Base-by-base conservation (phyloP, 2,888 invertebrate species). In the Zaprionus obscuricornis region DNA sequence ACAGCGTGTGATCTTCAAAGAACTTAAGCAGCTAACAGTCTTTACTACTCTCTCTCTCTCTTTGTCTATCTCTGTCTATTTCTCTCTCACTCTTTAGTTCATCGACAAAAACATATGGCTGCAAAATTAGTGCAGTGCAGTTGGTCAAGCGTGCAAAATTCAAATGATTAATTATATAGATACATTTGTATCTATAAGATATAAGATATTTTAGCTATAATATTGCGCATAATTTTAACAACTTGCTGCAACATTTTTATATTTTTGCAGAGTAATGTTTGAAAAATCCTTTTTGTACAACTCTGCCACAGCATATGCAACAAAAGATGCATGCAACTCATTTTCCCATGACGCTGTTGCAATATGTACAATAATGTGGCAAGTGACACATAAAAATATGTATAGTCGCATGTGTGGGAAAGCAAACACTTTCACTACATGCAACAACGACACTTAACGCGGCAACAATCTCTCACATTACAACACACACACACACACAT, bases 381-480 rank as follows among this genome's bases (percentile, higher is more conserved):
- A 55, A 66, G 70, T 65, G 70, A 54, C 46, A 56, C 46, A 18
- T 43, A 10, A 47, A 45, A 34, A 31, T 22, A 43, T 39, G 47
- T 16, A 56, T 47, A 31, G 34, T 56, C 67, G 66, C 71, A 16
- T 29, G 63, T 62, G 82, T 84, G 82, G 82, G 79, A 84, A 79
- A 74, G 57, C 60, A 72, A 84, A 69, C 85, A 81, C 85, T 78
- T 85, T 82, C 75, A 51, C 73, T 71, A 37, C 22, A 49, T 34
- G 18, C 43, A 51, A n/a, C n/a, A n/a, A n/a, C n/a, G n/a, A n/a
- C n/a, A n/a, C n/a, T n/a, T n/a, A n/a, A n/a, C n/a, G n/a, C n/a
- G n/a, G n/a, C n/a, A n/a, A 51, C 59, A 74, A 37, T 57, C 43
- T 67, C 85, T 79, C 79, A 67, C 67, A 82, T 78, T 78, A 77